These are phyloP conservation scores for Phycodurus eques DNA, from an alignment of 2,113 vertebrate species.

Conservation along the genomic window DNA sequence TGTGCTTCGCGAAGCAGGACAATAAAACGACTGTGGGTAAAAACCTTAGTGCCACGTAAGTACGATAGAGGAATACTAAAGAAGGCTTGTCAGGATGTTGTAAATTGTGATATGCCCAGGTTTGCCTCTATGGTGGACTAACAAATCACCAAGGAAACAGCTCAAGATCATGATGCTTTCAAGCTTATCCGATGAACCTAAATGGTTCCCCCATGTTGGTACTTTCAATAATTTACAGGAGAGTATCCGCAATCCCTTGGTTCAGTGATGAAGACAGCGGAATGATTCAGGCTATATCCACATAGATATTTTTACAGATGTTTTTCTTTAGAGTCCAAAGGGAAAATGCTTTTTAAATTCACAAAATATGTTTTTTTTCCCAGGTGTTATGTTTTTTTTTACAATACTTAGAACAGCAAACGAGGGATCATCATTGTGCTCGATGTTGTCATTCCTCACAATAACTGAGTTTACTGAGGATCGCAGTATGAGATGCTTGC, in stretches of 20 bases:
- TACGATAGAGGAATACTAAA: slow-evolving; percentile 7
- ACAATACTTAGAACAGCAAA: too few relatives aligned
- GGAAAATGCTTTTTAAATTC: too few relatives aligned
- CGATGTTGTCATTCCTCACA: too few relatives aligned
- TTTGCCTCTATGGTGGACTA: neutral
- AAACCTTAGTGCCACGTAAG: neutral
- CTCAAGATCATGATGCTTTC: slow-evolving; percentile 9
- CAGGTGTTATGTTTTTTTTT: too few relatives aligned
- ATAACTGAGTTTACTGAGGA: too few relatives aligned
- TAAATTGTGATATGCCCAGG: slow-evolving; percentile 1
- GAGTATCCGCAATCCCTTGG: slow-evolving; percentile 14
- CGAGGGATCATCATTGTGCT: too few relatives aligned
- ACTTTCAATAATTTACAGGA: slow-evolving; percentile 15
- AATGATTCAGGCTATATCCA: too few relatives aligned
- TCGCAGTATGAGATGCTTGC: too few relatives aligned
- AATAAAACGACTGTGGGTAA: slow-evolving; percentile 6
- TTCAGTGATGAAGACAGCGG: neutral
- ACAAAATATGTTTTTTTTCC: too few relatives aligned
- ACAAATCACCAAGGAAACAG: slow-evolving; percentile 1
- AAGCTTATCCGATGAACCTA: slow-evolving; percentile 6
- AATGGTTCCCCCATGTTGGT: neutral
- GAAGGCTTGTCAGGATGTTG: slow-evolving; percentile 15
- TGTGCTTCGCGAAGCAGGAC: slow-evolving; percentile 3
- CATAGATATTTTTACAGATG: too few relatives aligned
- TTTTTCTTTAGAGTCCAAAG: too few relatives aligned